Base-by-base conservation (phyloP, 1,140 invertebrate species). In the Apocrypta bakeri region DNA sequence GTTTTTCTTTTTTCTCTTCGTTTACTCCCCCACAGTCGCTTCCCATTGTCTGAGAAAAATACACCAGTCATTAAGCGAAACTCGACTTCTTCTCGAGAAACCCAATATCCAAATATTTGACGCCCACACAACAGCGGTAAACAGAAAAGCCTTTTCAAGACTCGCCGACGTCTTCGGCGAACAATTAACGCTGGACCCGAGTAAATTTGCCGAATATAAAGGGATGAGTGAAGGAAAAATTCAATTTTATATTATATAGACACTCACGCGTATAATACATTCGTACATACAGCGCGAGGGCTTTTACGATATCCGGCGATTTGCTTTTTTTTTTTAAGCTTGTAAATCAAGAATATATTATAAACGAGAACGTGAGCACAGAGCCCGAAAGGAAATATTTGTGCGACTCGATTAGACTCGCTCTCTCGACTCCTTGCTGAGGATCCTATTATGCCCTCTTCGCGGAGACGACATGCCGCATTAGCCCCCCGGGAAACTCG, bases 301-400 rank as follows among this genome's bases (percentile, higher is more conserved):
- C 9, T 37, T 48, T 48, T 48, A 48, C 42, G 42, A 48, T 37
- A 37, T 12, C 42, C 14, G 14, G 42, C 14, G 14, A 17, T 17
- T 25, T 31, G 3, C 6, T 69, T 69, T 48, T 76, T 61, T 17
- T 29, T 76, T 37, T 76, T 48, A 2, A n/a, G 63, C 64, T 27
- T 33, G 12, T 33, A 77, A 61, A 31, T 8, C 31, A 76, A 21
- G 56, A 21, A 9, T 73, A 6, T 27, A 66, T 25, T 66, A 3
- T 48, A 4, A 2, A 48, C 33, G 0, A 56, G 21, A 6, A 17
- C 14, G 48, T n/a, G n/a, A n/a, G n/a, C n/a, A n/a, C n/a, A n/a
- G n/a, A n/a, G n/a, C n/a, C n/a, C n/a, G n/a, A n/a, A n/a, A 56
- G 69, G 85, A 90, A 88, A 88, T 88, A 88, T 89, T 89, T 89